Evolutionary conservation across 2,888 invertebrate genomes (phyloP), one percentile per base, ranked within the genome.

Genomic region (Vanessa cardui): DNA sequence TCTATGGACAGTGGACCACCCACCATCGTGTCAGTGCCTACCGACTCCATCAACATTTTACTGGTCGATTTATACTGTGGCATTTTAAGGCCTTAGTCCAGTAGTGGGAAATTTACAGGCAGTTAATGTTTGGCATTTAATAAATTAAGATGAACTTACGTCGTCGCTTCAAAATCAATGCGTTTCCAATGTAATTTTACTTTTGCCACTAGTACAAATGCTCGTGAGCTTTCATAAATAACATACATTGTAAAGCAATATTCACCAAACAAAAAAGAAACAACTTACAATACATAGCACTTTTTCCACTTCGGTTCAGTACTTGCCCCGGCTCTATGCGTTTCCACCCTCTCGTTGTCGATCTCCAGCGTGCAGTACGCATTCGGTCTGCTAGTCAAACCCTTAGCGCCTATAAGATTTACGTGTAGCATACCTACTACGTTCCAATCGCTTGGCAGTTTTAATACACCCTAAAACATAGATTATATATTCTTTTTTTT

Each of bases 301-400:
- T 89, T 90, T 66, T 91, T 86, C 91, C 92, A 92, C 8, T 71
- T 69, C 0, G 86, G 86, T 20, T 88, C 89, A 0, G 81, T 39
- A 52, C 72, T 77, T n/a, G 79, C 73, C 0, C 76, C 76, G 3
- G 76, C 77, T 15, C 77, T 79, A 9, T 85, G 87, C 0, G 91
- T 90, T 69, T 87, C 86, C 1, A 92, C 84, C 59, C 82, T 81
- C 70, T 90, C 88, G 69, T 92, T 91, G 69, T 90, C 90, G 15
- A 92, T 71, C 72, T 90, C 89, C 21, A 92, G 62, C 0, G 84
- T 82, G 71, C 90, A 90, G 70, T 88, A 91, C 0, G 88, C 86
- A 46, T 80, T 83, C 0, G 86, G 83, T 61, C 80, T 87, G 0
- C 86, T 84, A 6, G 73, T 75, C 12, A 92, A 66, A 0, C 92